Base-by-base conservation (phyloP, 2,113 vertebrate genomes). In the Myrmecobius fasciatus region DNA sequence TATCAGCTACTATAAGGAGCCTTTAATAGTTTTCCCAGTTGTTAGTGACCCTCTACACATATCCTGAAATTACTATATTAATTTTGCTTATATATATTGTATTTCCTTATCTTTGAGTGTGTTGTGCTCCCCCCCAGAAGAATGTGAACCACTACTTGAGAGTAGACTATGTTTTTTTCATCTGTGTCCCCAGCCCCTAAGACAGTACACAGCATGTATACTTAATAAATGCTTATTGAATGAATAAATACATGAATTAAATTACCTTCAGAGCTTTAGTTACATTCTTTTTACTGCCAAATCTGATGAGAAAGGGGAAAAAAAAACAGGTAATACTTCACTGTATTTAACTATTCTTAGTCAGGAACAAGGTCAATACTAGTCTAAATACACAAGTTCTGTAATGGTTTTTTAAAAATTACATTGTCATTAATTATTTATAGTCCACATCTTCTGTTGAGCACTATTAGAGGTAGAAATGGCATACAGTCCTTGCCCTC, bases 381-480 rank as follows among this genome's bases (percentile, higher is more conserved):
- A 12, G 4, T 67, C 12, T 67, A n/a, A 12, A 14, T 52, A n/a
- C n/a, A 31, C 47, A 56, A 93, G 48, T 56, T 67, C 88, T 89
- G 25, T 8, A 47, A 52, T 91, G 48, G 3, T 48, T 53, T 93
- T 93, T 26, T 54, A 53, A 9, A 91, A 52, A 48, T 93, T 89
- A 46, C 60, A 89, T 56, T 56, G 89, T 53, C 9, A 49, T 54
- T 91, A 88, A 28, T 92, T 93, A 28, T 92, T 93, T 95, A 89
- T 43, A 26, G 49, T 92, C 31, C 31, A 43, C 48, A 10, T 75
- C 83, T 92, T 28, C 88, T 26, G 90, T 31, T 52, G 89, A 56
- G 43, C 43, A n/a, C 46, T 53, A 46, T 49, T 67, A 8, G 43
- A 94, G 25, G 56, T 51, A 92, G 51, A 93, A 89, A 53, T 53